Percentiles rank a stretch among this genome's conserved stretches.
Conservation (phyloP, 1,140 invertebrate genomes). For the Euura saliciscinereae region DNA sequence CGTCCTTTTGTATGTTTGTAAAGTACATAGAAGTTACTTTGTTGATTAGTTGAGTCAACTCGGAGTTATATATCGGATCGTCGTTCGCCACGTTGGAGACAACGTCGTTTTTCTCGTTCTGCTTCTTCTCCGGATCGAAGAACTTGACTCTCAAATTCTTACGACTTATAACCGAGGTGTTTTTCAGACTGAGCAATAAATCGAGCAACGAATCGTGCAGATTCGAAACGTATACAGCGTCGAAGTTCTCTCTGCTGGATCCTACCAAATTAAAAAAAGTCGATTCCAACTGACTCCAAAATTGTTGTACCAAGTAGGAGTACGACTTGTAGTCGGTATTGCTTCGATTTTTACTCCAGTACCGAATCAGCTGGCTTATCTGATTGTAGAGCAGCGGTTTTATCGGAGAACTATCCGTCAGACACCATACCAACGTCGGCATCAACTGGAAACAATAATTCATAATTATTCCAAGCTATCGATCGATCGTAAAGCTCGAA, state of each 20-base stretch:
- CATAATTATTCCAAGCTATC: background rate
- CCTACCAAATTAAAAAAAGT: constrained; percentile 51
- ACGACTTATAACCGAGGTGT: constrained; percentile 20
- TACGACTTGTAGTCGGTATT: constrained; percentile 48
- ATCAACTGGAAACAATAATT: constrained; percentile 50
- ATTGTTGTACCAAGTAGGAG: constrained; percentile 54
- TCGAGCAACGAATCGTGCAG: constrained; percentile 17
- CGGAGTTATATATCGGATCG: constrained; percentile 36
- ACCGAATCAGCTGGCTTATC: constrained; percentile 58
- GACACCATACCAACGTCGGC: constrained; percentile 53
- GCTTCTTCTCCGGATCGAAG: constrained; percentile 25
- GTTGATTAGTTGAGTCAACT: constrained; percentile 59
- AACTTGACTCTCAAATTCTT: constrained; percentile 52
- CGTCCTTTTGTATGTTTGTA: constrained; percentile 50
- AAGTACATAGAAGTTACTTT: constrained; percentile 61
- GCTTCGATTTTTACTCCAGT: constrained; percentile 62
- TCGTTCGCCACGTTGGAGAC: constrained; percentile 20
- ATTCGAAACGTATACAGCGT: constrained; percentile 16
- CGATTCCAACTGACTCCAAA: constrained; percentile 61
- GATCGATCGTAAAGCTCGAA: background rate
- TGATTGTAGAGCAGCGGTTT: constrained; percentile 60
- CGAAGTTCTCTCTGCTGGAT: constrained; percentile 17
- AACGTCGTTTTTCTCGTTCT: constrained; percentile 16
- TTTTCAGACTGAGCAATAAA: constrained; percentile 38
- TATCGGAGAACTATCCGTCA: constrained; percentile 47